Base-by-base conservation (phyloP, 1,140 invertebrate species). In the Microplitis mediator region DNA sequence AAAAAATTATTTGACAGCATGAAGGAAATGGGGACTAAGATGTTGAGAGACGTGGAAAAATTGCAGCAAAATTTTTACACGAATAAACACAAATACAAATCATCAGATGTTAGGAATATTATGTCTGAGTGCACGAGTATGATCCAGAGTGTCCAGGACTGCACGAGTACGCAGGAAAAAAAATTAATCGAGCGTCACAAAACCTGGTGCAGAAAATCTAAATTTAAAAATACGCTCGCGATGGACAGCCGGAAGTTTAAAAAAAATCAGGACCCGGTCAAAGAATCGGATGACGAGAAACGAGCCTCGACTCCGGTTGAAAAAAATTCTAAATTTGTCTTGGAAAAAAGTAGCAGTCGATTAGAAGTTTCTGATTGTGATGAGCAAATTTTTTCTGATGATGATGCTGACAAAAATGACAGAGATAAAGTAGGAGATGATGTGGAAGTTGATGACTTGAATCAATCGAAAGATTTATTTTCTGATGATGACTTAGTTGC, bases 331-430 rank as follows among this genome's bases (percentile, higher is more conserved):
- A 66, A n/a, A 54, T 9, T 11, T 75, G 74, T 71, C 73, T 67
- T 16, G 70, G 71, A 63, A 39, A 9, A 50, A 39, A 56, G 6
- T 14, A 14, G 16, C 11, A 3, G 11, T 50, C 2, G 11, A 61
- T 50, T 66, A 0, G 11, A 72, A 9, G 73, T 80, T 2, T 84
- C 82, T 0, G 81, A 81, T 6, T 82, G 78, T 60, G 81, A 82
- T 23, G 75, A 77, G 0, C 60, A 81, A 70, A 79, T 83, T 67
- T 83, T 83, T 78, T 80, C 78, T n/a, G 71, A 23, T 2, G 50
- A 74, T 34, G 76, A 79, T 62, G n/a, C 11, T 4, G 69, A 56
- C 8, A 54, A 35, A 68, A 13, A 31, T 54, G 35, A n/a, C 39
- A 3, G 23, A 58, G n/a, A n/a, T n/a, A 23, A 32, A 32, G 4